These are phyloP conservation scores for Linyphia triangularis DNA, from an alignment of 2,888 invertebrate species.

Conservation along the genomic window DNA sequence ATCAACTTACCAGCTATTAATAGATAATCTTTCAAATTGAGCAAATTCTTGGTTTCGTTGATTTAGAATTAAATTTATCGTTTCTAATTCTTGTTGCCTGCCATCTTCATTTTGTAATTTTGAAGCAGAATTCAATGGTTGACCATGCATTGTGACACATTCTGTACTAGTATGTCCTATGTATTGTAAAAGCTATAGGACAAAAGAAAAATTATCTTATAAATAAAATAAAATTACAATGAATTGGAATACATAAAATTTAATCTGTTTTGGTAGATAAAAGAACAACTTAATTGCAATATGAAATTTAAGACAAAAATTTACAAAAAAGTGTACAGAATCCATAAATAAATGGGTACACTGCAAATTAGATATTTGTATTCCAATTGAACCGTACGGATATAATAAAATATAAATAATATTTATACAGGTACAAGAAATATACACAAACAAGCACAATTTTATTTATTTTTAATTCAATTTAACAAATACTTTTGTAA, in stretches of 20 bases:
- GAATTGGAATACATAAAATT: neutral
- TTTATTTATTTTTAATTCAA: too few species aligned
- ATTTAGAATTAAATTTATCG: constrained; percentile 90
- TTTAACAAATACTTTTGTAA: too few species aligned
- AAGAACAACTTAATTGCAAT: too few species aligned
- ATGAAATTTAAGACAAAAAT: too few species aligned
- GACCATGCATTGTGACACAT: constrained; percentile 85
- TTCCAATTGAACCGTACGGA: too few species aligned
- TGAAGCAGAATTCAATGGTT: constrained; percentile 89
- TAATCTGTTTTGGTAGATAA: too few species aligned
- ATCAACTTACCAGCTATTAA: constrained; percentile 76
- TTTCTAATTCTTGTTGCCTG: constrained; percentile 89
- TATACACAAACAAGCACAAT: too few species aligned
- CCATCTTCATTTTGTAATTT: constrained; percentile 85
- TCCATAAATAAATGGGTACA: too few species aligned
- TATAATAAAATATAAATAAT: too few species aligned
- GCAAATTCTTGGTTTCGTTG: constrained; percentile 92
- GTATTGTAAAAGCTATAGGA: constrained; percentile 88
- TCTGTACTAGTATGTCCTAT: constrained; percentile 95
- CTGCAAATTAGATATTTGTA: too few species aligned
- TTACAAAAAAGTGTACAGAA: too few species aligned
- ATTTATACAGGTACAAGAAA: too few species aligned
- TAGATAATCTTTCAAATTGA: constrained; percentile 81
- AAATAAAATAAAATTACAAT: neutral
- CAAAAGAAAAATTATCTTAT: neutral